Conservation (phyloP, 2,888 invertebrate genomes). For the Nomada goodeniana region DNA sequence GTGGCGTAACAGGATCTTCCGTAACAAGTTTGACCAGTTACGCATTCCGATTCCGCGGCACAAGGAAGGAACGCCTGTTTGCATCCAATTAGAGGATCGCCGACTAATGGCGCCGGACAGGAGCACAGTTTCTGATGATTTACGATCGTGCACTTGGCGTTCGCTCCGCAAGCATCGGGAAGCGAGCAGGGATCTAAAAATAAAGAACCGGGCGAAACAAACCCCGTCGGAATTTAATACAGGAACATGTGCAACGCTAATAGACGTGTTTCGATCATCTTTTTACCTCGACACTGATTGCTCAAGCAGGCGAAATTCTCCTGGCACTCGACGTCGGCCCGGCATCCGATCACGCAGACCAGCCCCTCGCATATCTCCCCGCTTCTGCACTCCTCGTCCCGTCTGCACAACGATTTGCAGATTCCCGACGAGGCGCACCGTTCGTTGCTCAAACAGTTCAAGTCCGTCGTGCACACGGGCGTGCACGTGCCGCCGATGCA, state of each 20-base stretch:
- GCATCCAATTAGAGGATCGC: conserved; percentile 91
- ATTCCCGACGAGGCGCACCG: conserved; percentile 90
- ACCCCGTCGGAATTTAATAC: background rate
- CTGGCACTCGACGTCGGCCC: conserved; percentile 92
- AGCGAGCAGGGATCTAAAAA: conserved; percentile 88
- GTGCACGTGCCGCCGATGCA: conserved; percentile 91
- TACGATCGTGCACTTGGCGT: conserved; percentile 89
- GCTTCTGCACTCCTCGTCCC: conserved; percentile 93
- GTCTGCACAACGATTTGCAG: conserved; percentile 93
- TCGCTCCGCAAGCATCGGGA: conserved; percentile 93
- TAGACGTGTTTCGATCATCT: too few relatives aligned
- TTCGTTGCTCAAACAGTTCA: conserved; percentile 93
- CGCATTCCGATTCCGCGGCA: conserved; percentile 88
- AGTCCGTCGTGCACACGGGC: conserved; percentile 91
- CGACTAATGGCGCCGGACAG: conserved; percentile 90
- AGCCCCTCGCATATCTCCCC: conserved; percentile 94
- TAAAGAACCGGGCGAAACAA: background rate
- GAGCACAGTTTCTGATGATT: conserved; percentile 91
- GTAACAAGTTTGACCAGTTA: conserved; percentile 90
- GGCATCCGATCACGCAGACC: conserved; percentile 92
- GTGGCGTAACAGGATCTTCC: conserved; percentile 91
- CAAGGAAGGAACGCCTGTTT: conserved; percentile 89
- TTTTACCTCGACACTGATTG: conserved; percentile 89
- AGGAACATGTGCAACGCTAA: background rate
- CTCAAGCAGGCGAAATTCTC: conserved; percentile 90